These are phyloP conservation scores for Aromia moschata DNA, from an alignment of 2,888 invertebrate species.

Conservation along the genomic window DNA sequence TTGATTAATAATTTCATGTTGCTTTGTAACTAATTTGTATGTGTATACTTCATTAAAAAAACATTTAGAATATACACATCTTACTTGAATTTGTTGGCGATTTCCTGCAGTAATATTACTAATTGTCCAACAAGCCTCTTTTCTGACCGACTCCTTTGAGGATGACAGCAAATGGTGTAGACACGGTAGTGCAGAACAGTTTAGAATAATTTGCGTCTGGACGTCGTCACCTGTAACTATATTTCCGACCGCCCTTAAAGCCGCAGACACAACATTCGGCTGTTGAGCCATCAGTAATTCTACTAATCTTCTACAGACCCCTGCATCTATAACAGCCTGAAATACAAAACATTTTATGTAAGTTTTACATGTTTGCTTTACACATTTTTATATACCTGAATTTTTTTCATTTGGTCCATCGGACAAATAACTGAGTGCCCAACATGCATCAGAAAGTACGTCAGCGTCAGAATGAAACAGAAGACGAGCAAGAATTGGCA, in stretches of 20 bases:
- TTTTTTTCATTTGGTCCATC: conserved; percentile 98
- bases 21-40: background rate
- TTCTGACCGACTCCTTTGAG: conserved; percentile 84
- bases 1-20: too few relatives aligned
- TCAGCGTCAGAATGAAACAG: conserved; percentile 89
- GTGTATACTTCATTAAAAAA: background rate
- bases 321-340: conserved; percentile 92
- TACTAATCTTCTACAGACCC: conserved; percentile 79
- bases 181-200: conserved; percentile 88
- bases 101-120: conserved; percentile 98
- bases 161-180: conserved; percentile 80
- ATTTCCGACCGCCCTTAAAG: conserved; percentile 95
- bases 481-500: conserved; percentile 88
- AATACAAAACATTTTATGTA: conserved; percentile 25
- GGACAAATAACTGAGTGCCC: conserved; percentile 95
- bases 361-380: background rate
- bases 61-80: conserved; percentile 11
- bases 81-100: conserved; percentile 89
- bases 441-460: conserved; percentile 93
- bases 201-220: conserved; percentile 90
- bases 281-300: conserved; percentile 76
- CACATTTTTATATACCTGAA: conserved; percentile 4
- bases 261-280: conserved; percentile 88
- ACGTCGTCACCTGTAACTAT: conserved; percentile 97
- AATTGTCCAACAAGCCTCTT: conserved; percentile 97